phyloP scores from a whole-genome alignment of 2,888 invertebrate species.

The Mechanitis messenoides region DNA sequence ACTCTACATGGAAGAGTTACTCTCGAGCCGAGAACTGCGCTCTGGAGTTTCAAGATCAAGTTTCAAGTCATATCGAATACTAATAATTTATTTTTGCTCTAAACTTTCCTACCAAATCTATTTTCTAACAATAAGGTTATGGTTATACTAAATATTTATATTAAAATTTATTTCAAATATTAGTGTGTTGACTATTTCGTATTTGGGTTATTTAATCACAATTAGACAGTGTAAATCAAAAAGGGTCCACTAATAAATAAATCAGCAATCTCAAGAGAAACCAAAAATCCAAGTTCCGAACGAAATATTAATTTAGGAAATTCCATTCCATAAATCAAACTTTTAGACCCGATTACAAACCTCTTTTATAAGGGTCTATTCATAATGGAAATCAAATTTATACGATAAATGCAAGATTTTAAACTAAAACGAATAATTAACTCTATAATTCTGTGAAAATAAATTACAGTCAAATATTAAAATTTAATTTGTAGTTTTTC shows the following conservation, averaged over 20 bases:
- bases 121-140: too few species aligned
- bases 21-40: slow-evolving; percentile 90
- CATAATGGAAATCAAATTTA: slow-evolving; percentile 9
- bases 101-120: too few species aligned
- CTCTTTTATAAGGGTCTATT: slow-evolving; percentile 18
- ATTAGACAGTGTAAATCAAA: slow-evolving; percentile 13
- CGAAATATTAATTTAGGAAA: slow-evolving; percentile 39
- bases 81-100: too few species aligned
- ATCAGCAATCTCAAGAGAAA: slow-evolving; percentile 29
- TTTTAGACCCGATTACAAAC: slow-evolving; percentile 27
- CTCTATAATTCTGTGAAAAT: not conserved
- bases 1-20: slow-evolving; percentile 94
- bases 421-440: slow-evolving; percentile 7
- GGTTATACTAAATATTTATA: too few species aligned
- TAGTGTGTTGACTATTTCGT: too few species aligned
- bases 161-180: too few species aligned
- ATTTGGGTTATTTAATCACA: not conserved
- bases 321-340: slow-evolving; percentile 43
- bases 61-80: too few species aligned
- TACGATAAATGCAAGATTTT: slow-evolving; percentile 4
- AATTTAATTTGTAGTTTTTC: not conserved
- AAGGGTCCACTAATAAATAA: slow-evolving; percentile 31
- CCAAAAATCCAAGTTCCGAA: slow-evolving; percentile 36
- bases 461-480: not conserved
- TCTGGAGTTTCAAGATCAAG: slow-evolving; percentile 59